Percentiles rank a stretch among this genome's conserved stretches.
Evolutionary conservation across 2,113 vertebrate species (phyloP).

Genomic region (Hucho hucho): DNA sequence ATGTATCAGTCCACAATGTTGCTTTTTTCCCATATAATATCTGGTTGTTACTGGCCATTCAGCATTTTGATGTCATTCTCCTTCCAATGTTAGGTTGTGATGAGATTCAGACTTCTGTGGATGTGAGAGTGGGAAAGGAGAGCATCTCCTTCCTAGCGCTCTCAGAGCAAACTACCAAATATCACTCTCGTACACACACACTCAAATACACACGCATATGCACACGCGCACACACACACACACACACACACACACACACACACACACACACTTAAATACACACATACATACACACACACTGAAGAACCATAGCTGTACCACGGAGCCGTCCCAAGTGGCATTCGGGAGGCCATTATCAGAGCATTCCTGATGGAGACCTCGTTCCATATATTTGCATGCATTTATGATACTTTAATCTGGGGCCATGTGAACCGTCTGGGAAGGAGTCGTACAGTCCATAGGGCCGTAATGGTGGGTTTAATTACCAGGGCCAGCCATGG

Average conservation of each 20-base stretch:
- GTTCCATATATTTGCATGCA: background rate
- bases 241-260: background rate
- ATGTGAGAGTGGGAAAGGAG: no score
- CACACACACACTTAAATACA: background rate
- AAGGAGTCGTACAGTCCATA: background rate
- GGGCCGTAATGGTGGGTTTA: background rate
- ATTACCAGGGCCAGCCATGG: constrained; percentile 23
- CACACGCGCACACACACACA: no score
- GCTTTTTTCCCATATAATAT: background rate
- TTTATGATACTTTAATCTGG: background rate
- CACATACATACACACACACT: background rate
- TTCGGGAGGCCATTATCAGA: background rate
- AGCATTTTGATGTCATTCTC: constrained; percentile 25
- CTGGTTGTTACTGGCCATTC: constrained; percentile 43
- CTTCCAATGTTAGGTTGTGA: background rate
- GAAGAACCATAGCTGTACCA: no score
- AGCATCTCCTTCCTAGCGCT: background rate
- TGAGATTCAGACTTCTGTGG: no score
- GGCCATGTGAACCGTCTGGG: background rate
- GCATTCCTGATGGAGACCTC: background rate
- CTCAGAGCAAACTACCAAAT: background rate
- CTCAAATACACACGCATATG: no score
- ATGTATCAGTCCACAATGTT: no score
- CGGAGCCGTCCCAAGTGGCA: no score
- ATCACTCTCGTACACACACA: constrained; percentile 2